Evolutionary conservation across 2,113 vertebrate genomes (phyloP).

Genomic region (Sardina pilchardus): DNA sequence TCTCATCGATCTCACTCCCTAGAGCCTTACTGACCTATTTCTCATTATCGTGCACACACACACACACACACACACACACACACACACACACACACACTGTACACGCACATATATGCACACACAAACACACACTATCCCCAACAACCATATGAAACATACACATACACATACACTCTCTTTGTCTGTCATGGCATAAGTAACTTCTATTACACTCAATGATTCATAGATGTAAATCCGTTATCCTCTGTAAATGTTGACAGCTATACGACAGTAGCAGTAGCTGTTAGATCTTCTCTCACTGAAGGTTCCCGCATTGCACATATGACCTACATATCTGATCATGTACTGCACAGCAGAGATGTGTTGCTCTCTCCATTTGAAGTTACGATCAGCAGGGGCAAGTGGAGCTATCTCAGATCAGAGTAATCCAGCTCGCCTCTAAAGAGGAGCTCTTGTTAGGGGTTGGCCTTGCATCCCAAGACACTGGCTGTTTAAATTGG

Average conservation of each 20-base stretch:
- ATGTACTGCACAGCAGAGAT: neutral
- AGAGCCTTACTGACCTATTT: constrained; percentile 53
- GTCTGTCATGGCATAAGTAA: neutral
- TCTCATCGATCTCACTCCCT: constrained; percentile 40
- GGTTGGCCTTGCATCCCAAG: neutral
- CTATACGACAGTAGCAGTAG: neutral
- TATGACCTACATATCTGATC: constrained; percentile 2
- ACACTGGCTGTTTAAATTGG: neutral
- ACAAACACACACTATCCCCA: neutral
- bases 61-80: constrained; percentile 35
- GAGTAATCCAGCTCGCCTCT: neutral
- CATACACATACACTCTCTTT: neutral
- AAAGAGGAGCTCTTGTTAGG: neutral
- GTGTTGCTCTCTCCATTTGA: neutral
- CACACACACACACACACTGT: neutral
- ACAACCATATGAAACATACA: neutral
- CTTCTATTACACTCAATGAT: neutral
- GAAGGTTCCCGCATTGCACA: neutral
- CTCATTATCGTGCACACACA: constrained; percentile 40
- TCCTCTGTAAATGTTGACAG: neutral
- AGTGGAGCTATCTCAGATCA: constrained; percentile 1
- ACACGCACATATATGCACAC: too few relatives aligned
- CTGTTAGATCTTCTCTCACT: neutral
- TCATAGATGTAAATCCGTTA: neutral
- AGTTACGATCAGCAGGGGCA: neutral